Conservation (phyloP, 2,797 vertebrate genomes). For the Sarcophilus harrisii region DNA sequence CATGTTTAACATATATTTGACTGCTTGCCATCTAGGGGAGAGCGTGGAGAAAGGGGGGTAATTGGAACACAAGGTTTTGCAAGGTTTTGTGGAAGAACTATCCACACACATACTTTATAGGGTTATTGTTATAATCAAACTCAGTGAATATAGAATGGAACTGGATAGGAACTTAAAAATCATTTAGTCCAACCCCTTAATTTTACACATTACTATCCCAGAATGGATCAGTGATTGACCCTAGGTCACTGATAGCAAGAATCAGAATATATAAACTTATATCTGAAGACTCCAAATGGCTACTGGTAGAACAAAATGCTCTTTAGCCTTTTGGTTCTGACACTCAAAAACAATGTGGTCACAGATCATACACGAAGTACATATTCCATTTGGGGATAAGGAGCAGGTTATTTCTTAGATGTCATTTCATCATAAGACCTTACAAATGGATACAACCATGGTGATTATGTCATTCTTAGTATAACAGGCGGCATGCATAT, state of each 20-base stretch:
- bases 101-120: background rate
- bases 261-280: background rate
- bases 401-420: constrained; percentile 6
- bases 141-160: background rate
- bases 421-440: constrained; percentile 23
- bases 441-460: constrained; percentile 21
- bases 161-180: background rate
- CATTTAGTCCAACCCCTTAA: background rate
- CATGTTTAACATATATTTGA: no score
- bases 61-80: no score
- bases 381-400: background rate
- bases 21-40: no score
- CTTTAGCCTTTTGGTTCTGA: background rate
- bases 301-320: background rate
- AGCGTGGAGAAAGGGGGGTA: no score
- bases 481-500: constrained; percentile 14
- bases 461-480: constrained; percentile 28
- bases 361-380: constrained; percentile 1
- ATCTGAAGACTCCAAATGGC: background rate
- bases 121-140: constrained; percentile 30
- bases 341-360: constrained; percentile 36
- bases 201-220: background rate
- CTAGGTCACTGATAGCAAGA: background rate
- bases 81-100: no score
- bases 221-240: background rate